phyloP scores from a whole-genome alignment of 2,113 vertebrate species.

The Malurus melanocephalus region DNA sequence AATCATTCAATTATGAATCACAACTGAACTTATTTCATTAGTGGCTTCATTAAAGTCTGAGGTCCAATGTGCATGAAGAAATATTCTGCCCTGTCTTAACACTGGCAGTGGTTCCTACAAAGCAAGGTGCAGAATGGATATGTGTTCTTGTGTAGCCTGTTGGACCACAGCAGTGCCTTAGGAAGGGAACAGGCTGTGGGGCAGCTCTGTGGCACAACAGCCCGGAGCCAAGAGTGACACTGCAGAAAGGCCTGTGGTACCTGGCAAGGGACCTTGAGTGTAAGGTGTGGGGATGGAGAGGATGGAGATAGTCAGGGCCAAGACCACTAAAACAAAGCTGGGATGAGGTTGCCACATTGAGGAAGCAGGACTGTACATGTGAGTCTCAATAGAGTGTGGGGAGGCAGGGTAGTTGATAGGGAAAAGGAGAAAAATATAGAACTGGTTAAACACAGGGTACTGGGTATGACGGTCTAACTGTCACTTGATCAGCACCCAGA shows the following conservation, averaged over 20 bases:
- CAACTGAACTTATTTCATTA: not conserved
- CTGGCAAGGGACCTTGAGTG: not conserved
- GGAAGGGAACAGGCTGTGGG: not conserved
- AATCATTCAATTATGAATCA: not conserved
- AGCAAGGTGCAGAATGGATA: not conserved
- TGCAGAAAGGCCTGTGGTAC: not conserved
- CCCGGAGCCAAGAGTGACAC: not conserved
- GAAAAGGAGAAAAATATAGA: not conserved
- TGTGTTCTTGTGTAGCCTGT: not conserved
- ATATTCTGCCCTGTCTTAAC: not conserved
- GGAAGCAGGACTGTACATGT: not conserved
- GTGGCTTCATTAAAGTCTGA: not conserved
- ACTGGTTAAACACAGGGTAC: not conserved
- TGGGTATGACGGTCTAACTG: not conserved
- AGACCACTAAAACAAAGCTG: not conserved
- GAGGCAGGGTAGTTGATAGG: not conserved
- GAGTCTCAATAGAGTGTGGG: not conserved
- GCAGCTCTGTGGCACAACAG: fast-evolving
- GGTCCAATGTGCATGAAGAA: not conserved
- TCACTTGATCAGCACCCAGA: not conserved
- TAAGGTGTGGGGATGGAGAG: not conserved
- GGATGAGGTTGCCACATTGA: not conserved
- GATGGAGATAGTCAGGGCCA: not conserved
- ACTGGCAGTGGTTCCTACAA: not conserved
- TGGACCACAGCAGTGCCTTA: not conserved